phyloP scores from a whole-genome alignment of 2,113 vertebrate species.

The Perca fluviatilis region DNA sequence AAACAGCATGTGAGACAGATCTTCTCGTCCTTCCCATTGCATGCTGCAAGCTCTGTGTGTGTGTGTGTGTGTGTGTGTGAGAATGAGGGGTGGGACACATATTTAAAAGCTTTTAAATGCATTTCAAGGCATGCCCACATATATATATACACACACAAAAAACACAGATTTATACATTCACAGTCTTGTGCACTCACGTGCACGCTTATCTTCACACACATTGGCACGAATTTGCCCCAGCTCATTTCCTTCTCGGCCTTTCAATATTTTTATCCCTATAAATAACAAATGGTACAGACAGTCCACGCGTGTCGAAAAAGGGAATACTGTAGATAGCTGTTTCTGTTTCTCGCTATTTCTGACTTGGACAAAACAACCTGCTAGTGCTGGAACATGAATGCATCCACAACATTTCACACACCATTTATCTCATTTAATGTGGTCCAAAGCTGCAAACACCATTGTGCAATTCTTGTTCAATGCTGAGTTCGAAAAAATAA shows the following conservation, averaged over 20 bases:
- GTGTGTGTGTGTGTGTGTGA: constrained; percentile 22
- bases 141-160: not conserved
- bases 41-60: constrained; percentile 26
- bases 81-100: constrained; percentile 14
- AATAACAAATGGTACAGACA: constrained; percentile 15
- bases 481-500: not conserved
- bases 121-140: not conserved
- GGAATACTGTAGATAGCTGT: not conserved
- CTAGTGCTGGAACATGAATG: constrained; percentile 18
- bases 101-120: constrained; percentile 1
- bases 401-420: constrained; percentile 15
- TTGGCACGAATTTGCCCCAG: not conserved
- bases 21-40: constrained; percentile 47
- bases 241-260: not conserved
- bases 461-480: constrained; percentile 13
- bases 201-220: not conserved
- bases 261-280: constrained; percentile 10
- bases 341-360: constrained; percentile 5
- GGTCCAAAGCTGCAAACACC: constrained; percentile 13
- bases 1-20: constrained; percentile 59
- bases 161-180: not conserved
- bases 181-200: not conserved
- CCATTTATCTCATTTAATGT: constrained; percentile 12
- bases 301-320: not conserved
- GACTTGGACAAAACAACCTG: constrained; percentile 7